Percentiles rank a stretch among this genome's conserved stretches.
phyloP scores from a whole-genome alignment of 2,797 vertebrate species.

The Momotus momota region DNA sequence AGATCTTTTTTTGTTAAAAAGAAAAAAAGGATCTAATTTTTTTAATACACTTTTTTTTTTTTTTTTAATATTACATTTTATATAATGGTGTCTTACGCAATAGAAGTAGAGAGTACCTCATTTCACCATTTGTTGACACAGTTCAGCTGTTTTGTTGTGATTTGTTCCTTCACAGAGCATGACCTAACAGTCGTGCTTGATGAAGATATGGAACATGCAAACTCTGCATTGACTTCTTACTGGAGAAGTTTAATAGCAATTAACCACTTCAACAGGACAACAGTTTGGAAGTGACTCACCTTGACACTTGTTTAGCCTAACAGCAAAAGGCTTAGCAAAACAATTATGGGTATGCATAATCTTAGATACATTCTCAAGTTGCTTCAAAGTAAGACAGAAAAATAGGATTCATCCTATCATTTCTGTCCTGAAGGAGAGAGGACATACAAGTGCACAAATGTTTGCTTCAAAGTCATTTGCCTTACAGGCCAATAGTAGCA shows the following conservation, averaged over 20 bases:
- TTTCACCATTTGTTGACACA: not conserved
- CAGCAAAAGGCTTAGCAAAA: not conserved
- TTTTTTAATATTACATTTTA: not conserved
- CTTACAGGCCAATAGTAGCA: not conserved
- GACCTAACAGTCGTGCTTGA: not conserved
- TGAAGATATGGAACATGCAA: not conserved
- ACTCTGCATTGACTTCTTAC: not conserved
- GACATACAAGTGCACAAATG: not conserved
- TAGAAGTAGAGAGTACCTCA: not conserved
- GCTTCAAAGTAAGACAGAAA: not conserved
- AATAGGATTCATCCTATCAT: accelerated
- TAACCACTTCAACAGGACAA: not conserved
- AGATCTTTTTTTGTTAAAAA: not conserved
- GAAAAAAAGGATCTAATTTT: not conserved
- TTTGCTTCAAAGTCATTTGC: not conserved
- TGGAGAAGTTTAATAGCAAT: not conserved
- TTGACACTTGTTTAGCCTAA: not conserved
- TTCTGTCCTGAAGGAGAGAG: not conserved
- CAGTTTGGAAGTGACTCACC: not conserved
- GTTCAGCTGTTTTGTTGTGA: not conserved
- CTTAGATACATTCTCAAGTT: not conserved
- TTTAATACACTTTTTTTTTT: not conserved
- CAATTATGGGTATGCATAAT: not conserved
- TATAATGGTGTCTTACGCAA: not conserved
- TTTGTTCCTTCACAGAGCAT: not conserved